Evolutionary conservation across 1,140 invertebrate species (phyloP), one percentile per base, ranked within the genome.

Genomic region (Brachionus rotundiformis): DNA sequence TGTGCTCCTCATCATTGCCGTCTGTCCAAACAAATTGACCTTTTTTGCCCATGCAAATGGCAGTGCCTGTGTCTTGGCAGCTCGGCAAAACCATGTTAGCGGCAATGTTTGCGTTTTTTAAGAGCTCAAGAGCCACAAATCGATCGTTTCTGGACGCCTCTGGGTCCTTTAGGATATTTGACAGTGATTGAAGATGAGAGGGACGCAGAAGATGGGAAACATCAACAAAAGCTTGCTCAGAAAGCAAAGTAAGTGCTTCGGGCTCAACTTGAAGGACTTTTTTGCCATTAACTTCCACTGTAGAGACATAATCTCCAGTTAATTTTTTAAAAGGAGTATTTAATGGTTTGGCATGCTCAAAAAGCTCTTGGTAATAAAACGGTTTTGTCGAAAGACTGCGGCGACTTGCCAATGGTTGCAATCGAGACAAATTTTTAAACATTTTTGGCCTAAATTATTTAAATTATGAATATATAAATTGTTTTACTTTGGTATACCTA

Each of bases 51-150:
- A 89, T 88, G 79, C 86, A 86, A 49, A 89, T 89, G 33, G 88
- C 88, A 68, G 88, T 89, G 10, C 88, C 88, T 36, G 88, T 89
- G 82, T 89, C 88, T 82, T 89, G 88, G 79, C 88, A 89, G 7
- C 88, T 87, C 54, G 88, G 88, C 2, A 89, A 81, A 0, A 89
- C 84, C 88, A 88, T 88, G 8, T 84, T 84, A 68, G 88, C 86
- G 19, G 88, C 88, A 80, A 89, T 87, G 79, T 86, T 87, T 3
- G 88, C 88, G 85, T 89, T 89, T 83, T 89, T 89, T 82, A 89
- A 82, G n/a, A 89, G 82, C 82, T 89, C 88, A 31, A 88, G 82
- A 10, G 88, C 88, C 7, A 89, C 88, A 87, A 87, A 89, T 71
- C 85, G 85, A 81, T 89, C 88, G 84, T 89, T 89, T 29, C 84